Percentiles rank a stretch among this genome's conserved stretches.
Evolutionary conservation across 2,888 invertebrate genomes (phyloP).

Genomic region (Latrodectus hesperus): DNA sequence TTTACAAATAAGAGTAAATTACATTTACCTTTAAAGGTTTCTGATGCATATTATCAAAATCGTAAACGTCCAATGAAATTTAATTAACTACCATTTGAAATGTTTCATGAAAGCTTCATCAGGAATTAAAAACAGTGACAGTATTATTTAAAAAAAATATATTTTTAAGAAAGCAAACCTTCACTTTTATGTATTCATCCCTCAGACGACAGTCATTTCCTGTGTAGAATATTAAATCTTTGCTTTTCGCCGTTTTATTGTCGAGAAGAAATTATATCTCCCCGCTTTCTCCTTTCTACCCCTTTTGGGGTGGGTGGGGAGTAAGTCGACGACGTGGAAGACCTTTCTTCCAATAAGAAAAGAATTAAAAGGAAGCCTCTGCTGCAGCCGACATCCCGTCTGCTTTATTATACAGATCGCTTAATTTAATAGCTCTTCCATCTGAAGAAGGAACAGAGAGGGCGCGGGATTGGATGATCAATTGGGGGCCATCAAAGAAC

Average conservation of each 20-base stretch:
- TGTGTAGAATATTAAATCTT: not conserved
- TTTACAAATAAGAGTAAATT: too few species aligned
- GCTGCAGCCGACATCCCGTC: not conserved
- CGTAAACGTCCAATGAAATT: too few species aligned
- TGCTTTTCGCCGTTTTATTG: not conserved
- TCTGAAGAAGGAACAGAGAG: not conserved
- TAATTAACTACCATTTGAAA: too few species aligned
- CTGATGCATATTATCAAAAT: too few species aligned
- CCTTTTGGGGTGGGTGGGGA: not conserved
- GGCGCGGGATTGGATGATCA: not conserved
- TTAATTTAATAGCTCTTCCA: constrained; percentile 25
- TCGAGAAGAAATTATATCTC: not conserved
- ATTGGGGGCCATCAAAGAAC: not conserved
- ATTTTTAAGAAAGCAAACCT: too few species aligned
- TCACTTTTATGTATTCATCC: not conserved
- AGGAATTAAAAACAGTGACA: too few species aligned
- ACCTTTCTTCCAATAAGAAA: not conserved
- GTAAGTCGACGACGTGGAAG: not conserved
- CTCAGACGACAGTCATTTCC: not conserved
- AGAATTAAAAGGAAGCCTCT: constrained; percentile 11
- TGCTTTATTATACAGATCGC: constrained; percentile 20
- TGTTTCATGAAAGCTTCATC: too few species aligned
- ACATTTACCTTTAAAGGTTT: too few species aligned
- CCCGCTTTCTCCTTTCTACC: not conserved
- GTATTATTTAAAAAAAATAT: too few species aligned